These are phyloP conservation scores for Excalfactoria chinensis DNA, from an alignment of 2,113 vertebrate species.

Conservation along the genomic window DNA sequence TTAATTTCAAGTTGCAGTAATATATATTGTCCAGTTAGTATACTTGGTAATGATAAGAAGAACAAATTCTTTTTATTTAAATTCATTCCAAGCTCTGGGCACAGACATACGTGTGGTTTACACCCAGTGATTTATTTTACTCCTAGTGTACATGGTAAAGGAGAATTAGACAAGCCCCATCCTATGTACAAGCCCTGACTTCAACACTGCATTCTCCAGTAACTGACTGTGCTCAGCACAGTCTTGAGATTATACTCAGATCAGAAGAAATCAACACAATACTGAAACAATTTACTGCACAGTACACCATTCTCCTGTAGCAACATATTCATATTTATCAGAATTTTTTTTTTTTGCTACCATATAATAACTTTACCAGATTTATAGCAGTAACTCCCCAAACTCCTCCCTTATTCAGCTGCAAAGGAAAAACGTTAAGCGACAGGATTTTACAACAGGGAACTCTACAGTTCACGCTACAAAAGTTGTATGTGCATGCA, in stretches of 20 bases:
- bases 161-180: not conserved
- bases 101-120: not conserved
- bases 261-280: not conserved
- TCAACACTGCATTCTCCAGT: not conserved
- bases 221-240: not conserved
- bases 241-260: not conserved
- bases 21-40: not conserved
- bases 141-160: not conserved
- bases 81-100: not conserved
- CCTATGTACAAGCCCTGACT: not conserved
- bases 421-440: not conserved
- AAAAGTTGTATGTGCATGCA: not conserved
- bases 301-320: not conserved
- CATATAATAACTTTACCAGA: slow-evolving; percentile 19
- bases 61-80: not conserved
- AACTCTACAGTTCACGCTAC: not conserved
- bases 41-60: not conserved
- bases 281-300: not conserved
- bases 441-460: not conserved
- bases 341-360: not conserved
- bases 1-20: not conserved
- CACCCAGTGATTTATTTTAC: not conserved
- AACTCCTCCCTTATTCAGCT: slow-evolving; percentile 43
- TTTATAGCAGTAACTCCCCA: slow-evolving; percentile 41
- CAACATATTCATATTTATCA: not conserved